These are phyloP conservation scores for Thermophis baileyi DNA, from an alignment of 2,113 vertebrate species.

Conservation along the genomic window DNA sequence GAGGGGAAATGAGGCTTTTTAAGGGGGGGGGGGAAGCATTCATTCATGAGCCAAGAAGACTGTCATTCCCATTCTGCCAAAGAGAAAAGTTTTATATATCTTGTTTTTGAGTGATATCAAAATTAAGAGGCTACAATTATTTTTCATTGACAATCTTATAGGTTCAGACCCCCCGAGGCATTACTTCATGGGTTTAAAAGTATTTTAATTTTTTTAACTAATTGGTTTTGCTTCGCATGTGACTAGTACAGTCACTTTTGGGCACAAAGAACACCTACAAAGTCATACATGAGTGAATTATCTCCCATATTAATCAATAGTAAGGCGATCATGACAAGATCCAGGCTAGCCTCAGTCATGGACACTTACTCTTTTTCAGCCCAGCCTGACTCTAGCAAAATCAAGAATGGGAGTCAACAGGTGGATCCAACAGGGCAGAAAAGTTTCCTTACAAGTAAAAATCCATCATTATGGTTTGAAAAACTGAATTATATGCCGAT, in stretches of 20 bases:
- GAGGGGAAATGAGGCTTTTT: background rate
- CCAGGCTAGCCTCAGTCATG: background rate
- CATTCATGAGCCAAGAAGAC: background rate
- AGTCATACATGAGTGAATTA: background rate
- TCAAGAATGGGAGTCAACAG: background rate
- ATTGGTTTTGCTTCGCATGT: background rate
- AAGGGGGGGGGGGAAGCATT: too few relatives aligned
- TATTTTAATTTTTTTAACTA: background rate
- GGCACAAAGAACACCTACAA: background rate
- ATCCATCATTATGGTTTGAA: background rate
- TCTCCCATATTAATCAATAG: background rate
- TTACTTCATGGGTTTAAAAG: background rate
- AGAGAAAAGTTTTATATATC: background rate
- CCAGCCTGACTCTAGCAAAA: background rate
- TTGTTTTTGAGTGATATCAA: background rate
- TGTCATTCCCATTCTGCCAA: background rate
- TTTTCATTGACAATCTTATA: background rate
- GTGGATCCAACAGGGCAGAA: background rate
- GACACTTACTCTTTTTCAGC: background rate
- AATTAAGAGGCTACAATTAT: background rate
- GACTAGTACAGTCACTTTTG: background rate
- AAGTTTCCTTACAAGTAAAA: background rate
- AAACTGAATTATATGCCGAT: background rate
- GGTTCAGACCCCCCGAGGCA: background rate
- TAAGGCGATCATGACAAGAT: background rate